A percentile compares a stretch with the other conserved stretches of the same genome.
These are phyloP conservation scores for Lemur catta DNA, from an alignment of 2,797 vertebrate species.

Conservation along the genomic window DNA sequence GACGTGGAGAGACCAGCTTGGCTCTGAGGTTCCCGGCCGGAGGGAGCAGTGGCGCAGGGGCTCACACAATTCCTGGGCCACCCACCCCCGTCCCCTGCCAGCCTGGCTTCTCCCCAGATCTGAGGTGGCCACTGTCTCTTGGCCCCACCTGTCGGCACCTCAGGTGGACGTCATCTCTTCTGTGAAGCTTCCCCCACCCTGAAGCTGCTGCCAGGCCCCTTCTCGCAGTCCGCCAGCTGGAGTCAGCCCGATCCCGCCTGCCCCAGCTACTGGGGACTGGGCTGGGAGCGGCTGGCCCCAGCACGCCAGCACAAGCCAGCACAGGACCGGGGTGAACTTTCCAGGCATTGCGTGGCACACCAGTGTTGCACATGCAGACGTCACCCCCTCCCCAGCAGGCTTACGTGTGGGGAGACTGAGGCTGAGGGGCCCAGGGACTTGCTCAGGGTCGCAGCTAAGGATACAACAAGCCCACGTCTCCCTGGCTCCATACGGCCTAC, in stretches of 20 bases:
- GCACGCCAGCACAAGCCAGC: no score
- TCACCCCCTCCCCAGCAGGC: background rate
- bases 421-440: slow-evolving; percentile 17
- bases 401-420: background rate
- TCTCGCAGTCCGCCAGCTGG: background rate
- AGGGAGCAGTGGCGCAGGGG: background rate
- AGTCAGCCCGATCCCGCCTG: background rate
- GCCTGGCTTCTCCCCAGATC: background rate
- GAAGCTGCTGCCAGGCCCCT: background rate
- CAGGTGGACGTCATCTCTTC: background rate
- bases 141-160: background rate
- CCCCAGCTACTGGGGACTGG: background rate
- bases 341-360: rapidly evolving
- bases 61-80: background rate
- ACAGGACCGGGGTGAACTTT: background rate
- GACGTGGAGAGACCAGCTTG: background rate
- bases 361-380: background rate
- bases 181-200: background rate
- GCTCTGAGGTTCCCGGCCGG: background rate
- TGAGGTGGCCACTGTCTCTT: background rate
- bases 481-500: background rate
- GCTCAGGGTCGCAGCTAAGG: slow-evolving; percentile 60
- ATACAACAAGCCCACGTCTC: slow-evolving; percentile 37
- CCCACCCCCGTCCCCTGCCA: background rate
- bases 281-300: background rate